These are phyloP conservation scores for Scaeva pyrastri DNA, from an alignment of 2,888 invertebrate genomes.

Conservation along the genomic window DNA sequence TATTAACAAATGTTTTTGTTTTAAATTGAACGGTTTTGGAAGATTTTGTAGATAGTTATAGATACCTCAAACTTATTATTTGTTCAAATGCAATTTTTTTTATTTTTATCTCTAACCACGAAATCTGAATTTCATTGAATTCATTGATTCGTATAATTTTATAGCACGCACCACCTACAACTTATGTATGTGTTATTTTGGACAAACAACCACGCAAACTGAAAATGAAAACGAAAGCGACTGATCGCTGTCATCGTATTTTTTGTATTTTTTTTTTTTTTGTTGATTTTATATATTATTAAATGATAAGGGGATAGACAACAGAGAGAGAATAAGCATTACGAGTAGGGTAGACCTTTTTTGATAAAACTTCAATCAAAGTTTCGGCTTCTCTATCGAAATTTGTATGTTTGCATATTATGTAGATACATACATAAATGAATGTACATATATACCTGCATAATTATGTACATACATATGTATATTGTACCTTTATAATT, in stretches of 20 bases:
- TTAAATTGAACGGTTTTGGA: too few species aligned
- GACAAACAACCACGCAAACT: conserved; percentile 51
- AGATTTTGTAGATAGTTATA: too few species aligned
- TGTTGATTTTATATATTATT: conserved; percentile 10
- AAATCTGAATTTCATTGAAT: not conserved
- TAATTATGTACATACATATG: too few species aligned
- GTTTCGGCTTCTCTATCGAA: not conserved
- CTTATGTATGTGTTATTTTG: conserved; percentile 40
- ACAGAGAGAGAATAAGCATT: not conserved
- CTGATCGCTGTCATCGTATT: conserved; percentile 28
- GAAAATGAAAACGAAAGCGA: conserved; percentile 67
- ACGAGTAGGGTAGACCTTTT: not conserved
- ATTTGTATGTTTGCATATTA: not conserved
- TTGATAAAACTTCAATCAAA: not conserved
- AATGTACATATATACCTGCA: too few species aligned
- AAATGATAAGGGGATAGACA: conserved; percentile 36
- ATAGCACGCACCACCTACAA: conserved; percentile 48
- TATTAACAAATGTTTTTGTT: too few species aligned
- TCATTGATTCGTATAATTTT: conserved; percentile 6
- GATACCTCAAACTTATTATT: not conserved
- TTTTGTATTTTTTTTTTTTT: not conserved
- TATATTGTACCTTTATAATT: too few species aligned
- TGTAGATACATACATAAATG: too few species aligned
- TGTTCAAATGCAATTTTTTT: too few species aligned
- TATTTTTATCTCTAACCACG: not conserved